A percentile compares a stretch with the other conserved stretches of the same genome.
Evolutionary conservation across 2,888 invertebrate species (phyloP).

Genomic region (Apamea monoglypha): DNA sequence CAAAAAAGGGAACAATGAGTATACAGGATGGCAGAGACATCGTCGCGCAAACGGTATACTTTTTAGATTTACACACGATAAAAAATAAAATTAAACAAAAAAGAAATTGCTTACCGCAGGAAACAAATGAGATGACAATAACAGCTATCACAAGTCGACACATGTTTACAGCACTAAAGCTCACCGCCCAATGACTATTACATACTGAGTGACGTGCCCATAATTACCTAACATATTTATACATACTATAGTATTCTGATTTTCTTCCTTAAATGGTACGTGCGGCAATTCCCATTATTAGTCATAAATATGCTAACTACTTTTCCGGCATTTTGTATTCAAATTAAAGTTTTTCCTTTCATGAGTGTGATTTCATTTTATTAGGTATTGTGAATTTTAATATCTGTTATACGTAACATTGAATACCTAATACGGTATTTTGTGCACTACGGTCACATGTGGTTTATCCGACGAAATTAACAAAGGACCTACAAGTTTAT

Average conservation of each 20-base stretch:
- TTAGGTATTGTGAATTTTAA: conserved; percentile 8
- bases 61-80: neutral
- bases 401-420: neutral
- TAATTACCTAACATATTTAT: conserved; percentile 13
- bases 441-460: neutral
- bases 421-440: neutral
- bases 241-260: neutral
- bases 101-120: conserved; percentile 33
- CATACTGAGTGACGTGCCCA: neutral
- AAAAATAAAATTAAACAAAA: neutral
- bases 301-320: conserved; percentile 21
- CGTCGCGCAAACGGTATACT: neutral
- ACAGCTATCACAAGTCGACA: conserved; percentile 16
- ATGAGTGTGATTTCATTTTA: neutral
- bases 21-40: neutral
- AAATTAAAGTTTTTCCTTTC: neutral
- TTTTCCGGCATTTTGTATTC: conserved; percentile 23
- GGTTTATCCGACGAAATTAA: neutral
- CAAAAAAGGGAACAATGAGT: neutral
- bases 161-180: conserved; percentile 44
- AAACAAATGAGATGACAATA: conserved; percentile 14
- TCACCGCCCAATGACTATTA: conserved; percentile 14
- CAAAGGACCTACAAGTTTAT: neutral
- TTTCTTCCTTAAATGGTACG: conserved; percentile 45
- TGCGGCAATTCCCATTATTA: conserved; percentile 25